phyloP scores from a whole-genome alignment of 2,113 vertebrate genomes.

The Romanogobio albipinnatus region DNA sequence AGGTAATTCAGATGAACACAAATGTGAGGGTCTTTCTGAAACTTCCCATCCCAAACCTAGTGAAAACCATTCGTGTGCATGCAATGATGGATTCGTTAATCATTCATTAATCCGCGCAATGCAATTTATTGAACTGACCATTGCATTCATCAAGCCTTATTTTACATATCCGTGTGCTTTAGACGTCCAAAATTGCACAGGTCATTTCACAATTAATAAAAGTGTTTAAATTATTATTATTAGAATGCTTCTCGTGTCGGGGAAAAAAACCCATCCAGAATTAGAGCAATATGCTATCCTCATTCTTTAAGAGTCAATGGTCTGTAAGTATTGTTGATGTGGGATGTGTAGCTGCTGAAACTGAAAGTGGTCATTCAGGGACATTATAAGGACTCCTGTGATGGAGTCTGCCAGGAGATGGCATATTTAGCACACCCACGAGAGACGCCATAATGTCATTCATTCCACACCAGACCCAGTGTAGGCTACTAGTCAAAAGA shows the following conservation, averaged over 20 bases:
- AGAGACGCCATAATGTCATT: slow-evolving; percentile 69
- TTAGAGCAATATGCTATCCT: neutral
- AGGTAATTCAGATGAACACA: slow-evolving; percentile 22
- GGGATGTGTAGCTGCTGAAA: slow-evolving; percentile 62
- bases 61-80: neutral
- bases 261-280: neutral
- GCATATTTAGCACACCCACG: slow-evolving; percentile 73
- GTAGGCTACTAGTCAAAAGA: slow-evolving; percentile 19
- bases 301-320: slow-evolving; percentile 57
- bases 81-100: neutral
- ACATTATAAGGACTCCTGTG: slow-evolving; percentile 69
- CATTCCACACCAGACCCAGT: slow-evolving; percentile 59
- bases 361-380: slow-evolving; percentile 62
- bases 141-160: neutral
- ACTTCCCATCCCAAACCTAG: neutral
- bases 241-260: neutral
- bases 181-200: neutral
- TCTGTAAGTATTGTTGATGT: slow-evolving; percentile 69
- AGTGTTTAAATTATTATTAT: neutral
- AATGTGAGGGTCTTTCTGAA: neutral
- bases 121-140: neutral
- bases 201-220: neutral
- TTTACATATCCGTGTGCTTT: neutral
- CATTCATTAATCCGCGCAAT: neutral
- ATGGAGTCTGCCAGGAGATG: slow-evolving; percentile 65